phyloP scores from a whole-genome alignment of 2,113 vertebrate genomes.

The Myrmecophaga tridactyla region DNA sequence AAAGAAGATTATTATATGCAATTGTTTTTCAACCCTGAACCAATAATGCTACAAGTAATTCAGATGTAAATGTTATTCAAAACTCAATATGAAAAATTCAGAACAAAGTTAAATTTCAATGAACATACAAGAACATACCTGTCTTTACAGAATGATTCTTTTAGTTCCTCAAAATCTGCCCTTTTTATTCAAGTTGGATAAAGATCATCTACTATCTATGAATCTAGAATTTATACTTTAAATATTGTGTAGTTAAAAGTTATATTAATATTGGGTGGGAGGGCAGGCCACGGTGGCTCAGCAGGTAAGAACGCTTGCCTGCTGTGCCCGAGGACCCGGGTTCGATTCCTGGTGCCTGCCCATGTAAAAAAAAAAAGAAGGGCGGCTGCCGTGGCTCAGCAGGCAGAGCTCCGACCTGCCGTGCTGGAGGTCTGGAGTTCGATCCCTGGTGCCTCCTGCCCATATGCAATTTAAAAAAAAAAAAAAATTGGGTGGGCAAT shows the following conservation, averaged over 20 bases:
- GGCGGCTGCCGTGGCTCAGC: too few relatives aligned
- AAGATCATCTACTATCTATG: not conserved
- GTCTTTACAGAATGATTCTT: constrained; percentile 14
- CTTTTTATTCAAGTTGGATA: constrained; percentile 22
- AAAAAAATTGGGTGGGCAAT: too few relatives aligned
- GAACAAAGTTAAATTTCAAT: constrained; percentile 71
- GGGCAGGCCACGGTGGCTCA: too few relatives aligned
- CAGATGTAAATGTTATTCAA: not conserved
- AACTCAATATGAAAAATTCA: constrained; percentile 39
- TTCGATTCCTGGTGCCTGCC: too few relatives aligned
- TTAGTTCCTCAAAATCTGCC: constrained; percentile 2
- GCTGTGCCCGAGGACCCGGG: too few relatives aligned
- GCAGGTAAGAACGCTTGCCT: too few relatives aligned
- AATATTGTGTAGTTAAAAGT: not conserved
- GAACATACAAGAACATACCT: constrained; percentile 49
- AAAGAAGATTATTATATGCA: not conserved
- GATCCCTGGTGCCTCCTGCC: too few relatives aligned
- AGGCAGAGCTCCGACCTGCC: too few relatives aligned
- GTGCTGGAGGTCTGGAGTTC: too few relatives aligned
- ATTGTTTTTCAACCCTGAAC: not conserved
- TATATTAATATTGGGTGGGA: constrained; percentile 30
- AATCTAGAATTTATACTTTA: constrained; percentile 30
- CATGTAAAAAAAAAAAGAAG: too few relatives aligned
- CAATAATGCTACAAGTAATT: constrained; percentile 19
- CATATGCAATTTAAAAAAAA: too few relatives aligned